phyloP scores from a whole-genome alignment of 1,140 invertebrate species.

The Tachypleus tridentatus region DNA sequence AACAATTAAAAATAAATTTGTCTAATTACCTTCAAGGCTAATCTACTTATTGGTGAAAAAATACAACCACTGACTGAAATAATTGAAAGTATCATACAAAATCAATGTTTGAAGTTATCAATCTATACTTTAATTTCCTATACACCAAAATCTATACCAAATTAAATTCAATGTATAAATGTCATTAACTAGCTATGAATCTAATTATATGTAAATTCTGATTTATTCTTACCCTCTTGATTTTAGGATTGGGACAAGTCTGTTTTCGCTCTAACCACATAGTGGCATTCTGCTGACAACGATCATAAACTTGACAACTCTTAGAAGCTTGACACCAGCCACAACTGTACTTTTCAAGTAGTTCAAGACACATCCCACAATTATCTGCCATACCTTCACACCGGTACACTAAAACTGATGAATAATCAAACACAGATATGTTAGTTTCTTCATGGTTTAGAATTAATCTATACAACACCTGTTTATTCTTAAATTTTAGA shows the following conservation, averaged over 20 bases:
- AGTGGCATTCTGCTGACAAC: conserved; percentile 45
- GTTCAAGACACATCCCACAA: conserved; percentile 83
- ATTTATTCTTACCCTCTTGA: conserved; percentile 22
- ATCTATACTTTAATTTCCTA: too few relatives aligned
- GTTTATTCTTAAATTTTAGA: too few relatives aligned
- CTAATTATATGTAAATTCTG: not conserved
- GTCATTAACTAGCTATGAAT: too few relatives aligned
- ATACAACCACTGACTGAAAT: too few relatives aligned
- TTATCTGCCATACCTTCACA: conserved; percentile 91
- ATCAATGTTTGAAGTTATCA: too few relatives aligned
- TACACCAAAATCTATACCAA: too few relatives aligned
- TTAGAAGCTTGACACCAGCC: conserved; percentile 83
- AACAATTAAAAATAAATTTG: too few relatives aligned
- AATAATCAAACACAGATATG: conserved; percentile 1
- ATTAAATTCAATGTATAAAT: too few relatives aligned
- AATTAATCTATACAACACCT: not conserved
- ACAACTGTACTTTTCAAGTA: conserved; percentile 80
- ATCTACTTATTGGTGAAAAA: too few relatives aligned
- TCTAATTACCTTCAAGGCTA: too few relatives aligned
- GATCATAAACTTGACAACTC: conserved; percentile 77
- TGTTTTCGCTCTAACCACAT: conserved; percentile 73
- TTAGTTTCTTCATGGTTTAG: not conserved
- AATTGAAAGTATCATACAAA: too few relatives aligned
- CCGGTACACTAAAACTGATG: conserved; percentile 63
- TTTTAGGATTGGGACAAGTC: conserved; percentile 85